Evolutionary conservation across 2,888 invertebrate genomes (phyloP).

Genomic region (Nomada ferruginata): DNA sequence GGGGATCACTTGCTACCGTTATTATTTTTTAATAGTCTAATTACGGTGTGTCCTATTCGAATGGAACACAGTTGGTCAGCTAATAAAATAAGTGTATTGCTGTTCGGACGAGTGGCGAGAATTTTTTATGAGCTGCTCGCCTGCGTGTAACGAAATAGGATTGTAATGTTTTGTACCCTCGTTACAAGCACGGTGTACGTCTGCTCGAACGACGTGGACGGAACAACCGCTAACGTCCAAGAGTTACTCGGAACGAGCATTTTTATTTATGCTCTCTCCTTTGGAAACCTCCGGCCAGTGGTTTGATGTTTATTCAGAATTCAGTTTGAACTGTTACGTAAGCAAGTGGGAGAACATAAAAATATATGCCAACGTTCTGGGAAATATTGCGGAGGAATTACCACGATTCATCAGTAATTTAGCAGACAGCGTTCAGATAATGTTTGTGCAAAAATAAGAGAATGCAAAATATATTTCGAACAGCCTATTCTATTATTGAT

Average conservation of each 20-base stretch:
- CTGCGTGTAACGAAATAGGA: not conserved
- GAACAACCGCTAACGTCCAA: not conserved
- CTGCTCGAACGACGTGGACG: too few relatives aligned
- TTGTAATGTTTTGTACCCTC: conserved; percentile 9
- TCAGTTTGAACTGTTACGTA: not conserved
- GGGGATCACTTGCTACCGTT: not conserved
- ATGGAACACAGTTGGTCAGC: not conserved
- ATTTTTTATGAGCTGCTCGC: not conserved
- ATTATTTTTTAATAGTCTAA: not conserved
- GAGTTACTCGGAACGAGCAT: conserved; percentile 1
- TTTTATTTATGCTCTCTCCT: not conserved
- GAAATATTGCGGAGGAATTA: conserved; percentile 2
- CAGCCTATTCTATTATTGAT: too few relatives aligned
- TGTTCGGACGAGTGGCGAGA: not conserved
- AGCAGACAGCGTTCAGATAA: not conserved
- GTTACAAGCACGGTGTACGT: not conserved
- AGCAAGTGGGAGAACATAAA: not conserved
- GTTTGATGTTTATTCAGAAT: conserved; percentile 3
- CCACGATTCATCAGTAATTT: not conserved
- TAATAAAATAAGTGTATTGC: not conserved
- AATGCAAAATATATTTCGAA: too few relatives aligned
- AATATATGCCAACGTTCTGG: not conserved
- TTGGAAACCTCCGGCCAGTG: not conserved
- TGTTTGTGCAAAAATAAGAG: too few relatives aligned
- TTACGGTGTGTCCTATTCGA: not conserved